These are phyloP conservation scores for Leptinotarsa juncta DNA, from an alignment of 2,888 invertebrate species.

Conservation along the genomic window DNA sequence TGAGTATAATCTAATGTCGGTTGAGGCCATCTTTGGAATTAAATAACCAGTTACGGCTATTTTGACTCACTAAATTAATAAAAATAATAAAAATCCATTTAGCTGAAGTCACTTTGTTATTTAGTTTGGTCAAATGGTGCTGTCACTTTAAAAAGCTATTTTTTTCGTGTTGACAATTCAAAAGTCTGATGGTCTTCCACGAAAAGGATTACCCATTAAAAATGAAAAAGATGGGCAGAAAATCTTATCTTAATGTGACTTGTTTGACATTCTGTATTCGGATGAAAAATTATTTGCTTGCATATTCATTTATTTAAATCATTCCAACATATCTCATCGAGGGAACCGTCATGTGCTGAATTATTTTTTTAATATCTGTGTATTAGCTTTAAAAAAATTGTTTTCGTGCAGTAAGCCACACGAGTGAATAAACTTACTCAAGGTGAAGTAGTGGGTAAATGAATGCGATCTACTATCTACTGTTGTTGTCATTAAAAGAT, in stretches of 20 bases:
- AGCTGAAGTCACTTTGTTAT: background rate
- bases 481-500: too few species aligned
- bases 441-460: too few species aligned
- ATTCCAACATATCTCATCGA: conserved; percentile 10
- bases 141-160: background rate
- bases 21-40: background rate
- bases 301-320: conserved; percentile 28
- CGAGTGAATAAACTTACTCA: too few species aligned
- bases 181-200: conserved; percentile 12
- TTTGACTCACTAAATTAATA: background rate
- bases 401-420: too few species aligned
- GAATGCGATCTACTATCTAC: too few species aligned
- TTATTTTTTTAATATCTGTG: background rate
- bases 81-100: too few species aligned
- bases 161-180: background rate
- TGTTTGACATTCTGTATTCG: conserved; percentile 17
- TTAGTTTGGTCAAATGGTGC: background rate
- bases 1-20: background rate
- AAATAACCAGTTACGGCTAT: background rate
- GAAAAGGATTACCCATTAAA: conserved; percentile 7
- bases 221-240: conserved; percentile 2
- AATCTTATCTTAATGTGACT: conserved; percentile 15
- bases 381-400: too few species aligned
- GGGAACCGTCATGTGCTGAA: background rate
- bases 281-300: conserved; percentile 12